phyloP scores from a whole-genome alignment of 2,113 vertebrate species.

The Phocoena sinus region DNA sequence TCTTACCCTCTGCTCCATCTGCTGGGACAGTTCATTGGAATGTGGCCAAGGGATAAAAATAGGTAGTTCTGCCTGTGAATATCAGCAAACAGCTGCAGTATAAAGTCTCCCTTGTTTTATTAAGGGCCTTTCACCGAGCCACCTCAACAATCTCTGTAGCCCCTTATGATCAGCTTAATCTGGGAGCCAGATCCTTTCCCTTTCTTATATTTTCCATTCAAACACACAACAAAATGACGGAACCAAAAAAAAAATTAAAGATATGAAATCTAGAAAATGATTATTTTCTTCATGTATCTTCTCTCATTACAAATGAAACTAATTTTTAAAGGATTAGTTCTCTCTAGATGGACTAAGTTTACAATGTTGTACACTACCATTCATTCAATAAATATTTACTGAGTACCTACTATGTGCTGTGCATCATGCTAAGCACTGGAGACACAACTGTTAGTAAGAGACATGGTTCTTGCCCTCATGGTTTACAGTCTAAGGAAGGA shows the following conservation, averaged over 20 bases:
- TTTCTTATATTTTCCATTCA: neutral
- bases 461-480: conserved; percentile 22
- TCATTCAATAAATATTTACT: conserved; percentile 20
- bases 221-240: neutral
- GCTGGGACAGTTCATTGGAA: conserved; percentile 53
- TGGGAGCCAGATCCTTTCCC: neutral
- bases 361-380: neutral
- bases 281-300: neutral
- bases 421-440: neutral
- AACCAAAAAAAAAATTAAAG: conserved; percentile 9
- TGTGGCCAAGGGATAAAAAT: conserved; percentile 67
- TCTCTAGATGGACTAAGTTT: conserved; percentile 21
- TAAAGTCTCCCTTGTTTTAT: conserved; percentile 59
- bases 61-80: conserved; percentile 60
- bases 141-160: conserved; percentile 49
- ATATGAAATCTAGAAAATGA: neutral
- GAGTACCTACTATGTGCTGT: neutral
- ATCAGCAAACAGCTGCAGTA: conserved; percentile 61
- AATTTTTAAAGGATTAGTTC: neutral
- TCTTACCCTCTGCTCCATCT: conserved; percentile 53
- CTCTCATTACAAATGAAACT: conserved; percentile 13
- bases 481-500: neutral
- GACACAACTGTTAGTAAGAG: neutral
- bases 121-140: conserved; percentile 49
- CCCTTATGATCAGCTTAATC: neutral